phyloP scores from a whole-genome alignment of 2,888 invertebrate species.

The Drosophila paramelanica region DNA sequence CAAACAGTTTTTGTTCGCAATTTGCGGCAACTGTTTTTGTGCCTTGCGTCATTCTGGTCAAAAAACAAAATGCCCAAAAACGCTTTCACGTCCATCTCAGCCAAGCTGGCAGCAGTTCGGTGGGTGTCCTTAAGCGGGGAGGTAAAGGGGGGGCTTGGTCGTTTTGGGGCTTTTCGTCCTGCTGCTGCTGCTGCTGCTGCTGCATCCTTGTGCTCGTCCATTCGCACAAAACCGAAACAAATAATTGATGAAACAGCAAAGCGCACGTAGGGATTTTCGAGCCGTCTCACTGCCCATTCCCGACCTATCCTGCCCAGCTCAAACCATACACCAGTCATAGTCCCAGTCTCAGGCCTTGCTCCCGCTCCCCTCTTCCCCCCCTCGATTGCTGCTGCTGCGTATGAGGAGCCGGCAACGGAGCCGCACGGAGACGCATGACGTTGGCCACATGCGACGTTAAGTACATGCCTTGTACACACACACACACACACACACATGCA shows the following conservation, averaged over 20 bases:
- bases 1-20: conserved; percentile 42
- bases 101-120: not conserved
- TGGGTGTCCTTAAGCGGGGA: not conserved
- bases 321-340: not conserved
- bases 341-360: conserved; percentile 23
- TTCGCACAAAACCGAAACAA: conserved; percentile 79
- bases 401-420: conserved; percentile 26
- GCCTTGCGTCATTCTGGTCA: conserved; percentile 13
- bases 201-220: conserved; percentile 59
- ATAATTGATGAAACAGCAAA: conserved; percentile 82
- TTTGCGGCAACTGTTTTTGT: conserved; percentile 19
- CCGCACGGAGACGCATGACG: conserved; percentile 64
- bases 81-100: conserved; percentile 24
- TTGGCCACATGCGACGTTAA: conserved; percentile 67
- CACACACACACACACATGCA: conserved; percentile 1
- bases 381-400: conserved; percentile 22
- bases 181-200: conserved; percentile 2
- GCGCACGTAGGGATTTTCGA: conserved; percentile 79
- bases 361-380: not conserved
- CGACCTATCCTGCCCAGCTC: not conserved
- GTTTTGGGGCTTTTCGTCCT: conserved; percentile 14
- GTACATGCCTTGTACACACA: conserved; percentile 48
- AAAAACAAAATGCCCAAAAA: conserved; percentile 59
- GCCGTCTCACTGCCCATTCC: conserved; percentile 35
- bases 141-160: not conserved